phyloP scores from a whole-genome alignment of 2,113 vertebrate genomes.

The Saccopteryx bilineata region DNA sequence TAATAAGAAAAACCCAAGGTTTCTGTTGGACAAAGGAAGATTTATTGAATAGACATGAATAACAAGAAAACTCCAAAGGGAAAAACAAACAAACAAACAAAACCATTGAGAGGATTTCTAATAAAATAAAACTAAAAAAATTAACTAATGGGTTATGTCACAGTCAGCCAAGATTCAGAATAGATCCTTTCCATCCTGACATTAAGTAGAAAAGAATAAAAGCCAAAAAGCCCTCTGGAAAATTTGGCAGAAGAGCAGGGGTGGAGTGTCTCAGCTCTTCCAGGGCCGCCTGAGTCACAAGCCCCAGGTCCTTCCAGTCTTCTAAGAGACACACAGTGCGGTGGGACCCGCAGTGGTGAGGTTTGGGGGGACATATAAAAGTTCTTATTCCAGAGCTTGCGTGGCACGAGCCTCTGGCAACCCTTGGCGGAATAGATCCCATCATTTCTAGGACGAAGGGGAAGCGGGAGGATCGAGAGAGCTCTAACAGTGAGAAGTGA shows the following conservation, averaged over 20 bases:
- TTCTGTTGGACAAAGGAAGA: background rate
- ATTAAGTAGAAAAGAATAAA: background rate
- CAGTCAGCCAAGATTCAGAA: background rate
- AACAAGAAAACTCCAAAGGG: conserved; percentile 32
- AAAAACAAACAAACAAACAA: background rate
- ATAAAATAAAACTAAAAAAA: conserved; percentile 21
- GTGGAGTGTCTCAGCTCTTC: background rate
- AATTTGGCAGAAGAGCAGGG: background rate
- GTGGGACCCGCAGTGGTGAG: background rate
- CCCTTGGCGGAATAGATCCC: background rate
- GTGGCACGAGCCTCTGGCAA: background rate
- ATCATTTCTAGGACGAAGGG: background rate
- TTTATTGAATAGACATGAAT: conserved; percentile 29
- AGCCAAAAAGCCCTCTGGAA: background rate
- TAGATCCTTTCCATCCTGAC: background rate
- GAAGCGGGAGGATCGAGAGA: background rate
- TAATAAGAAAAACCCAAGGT: background rate
- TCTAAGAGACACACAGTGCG: background rate
- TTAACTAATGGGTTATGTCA: background rate
- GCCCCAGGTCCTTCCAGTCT: background rate
- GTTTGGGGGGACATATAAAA: background rate
- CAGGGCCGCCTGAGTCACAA: background rate
- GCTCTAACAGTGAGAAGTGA: background rate
- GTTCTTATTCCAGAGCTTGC: background rate
- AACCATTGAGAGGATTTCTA: background rate